These are phyloP conservation scores for Dinocampus coccinellae DNA, from an alignment of 2,888 invertebrate species.

Conservation along the genomic window DNA sequence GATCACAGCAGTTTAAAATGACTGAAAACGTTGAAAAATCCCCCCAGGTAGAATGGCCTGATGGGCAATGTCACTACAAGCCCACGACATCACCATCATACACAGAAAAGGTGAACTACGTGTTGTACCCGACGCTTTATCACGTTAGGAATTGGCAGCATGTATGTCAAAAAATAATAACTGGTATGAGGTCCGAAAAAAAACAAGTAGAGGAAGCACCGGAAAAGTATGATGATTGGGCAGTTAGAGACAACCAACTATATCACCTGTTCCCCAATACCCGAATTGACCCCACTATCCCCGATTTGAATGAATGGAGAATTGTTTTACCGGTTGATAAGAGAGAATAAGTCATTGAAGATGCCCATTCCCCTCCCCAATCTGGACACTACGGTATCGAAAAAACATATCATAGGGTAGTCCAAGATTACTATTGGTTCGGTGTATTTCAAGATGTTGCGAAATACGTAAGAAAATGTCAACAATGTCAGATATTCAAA, in stretches of 20 bases:
- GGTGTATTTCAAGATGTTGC: background rate
- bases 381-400: slow-evolving; percentile 6
- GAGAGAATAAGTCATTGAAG: background rate
- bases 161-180: background rate
- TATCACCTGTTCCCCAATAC: slow-evolving; percentile 20
- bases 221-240: slow-evolving; percentile 28
- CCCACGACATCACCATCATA: slow-evolving; percentile 20
- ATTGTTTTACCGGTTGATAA: slow-evolving; percentile 10
- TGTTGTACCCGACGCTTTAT: slow-evolving; percentile 37
- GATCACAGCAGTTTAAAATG: background rate
- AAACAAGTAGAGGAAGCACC: slow-evolving; percentile 8
- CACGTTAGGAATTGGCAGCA: background rate
- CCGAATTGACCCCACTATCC: slow-evolving; percentile 16
- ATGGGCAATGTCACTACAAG: slow-evolving; percentile 27
- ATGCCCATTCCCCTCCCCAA: slow-evolving; percentile 1
- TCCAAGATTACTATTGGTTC: background rate
- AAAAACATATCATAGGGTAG: background rate
- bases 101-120: slow-evolving; percentile 24
- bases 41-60: slow-evolving; percentile 2
- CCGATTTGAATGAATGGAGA: slow-evolving; percentile 10
- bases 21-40: background rate
- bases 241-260: slow-evolving; percentile 17
- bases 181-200: too few species aligned
- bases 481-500: background rate
- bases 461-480: background rate